Base-by-base conservation (phyloP, 2,888 invertebrate species). In the Lasioglossum figueresi region DNA sequence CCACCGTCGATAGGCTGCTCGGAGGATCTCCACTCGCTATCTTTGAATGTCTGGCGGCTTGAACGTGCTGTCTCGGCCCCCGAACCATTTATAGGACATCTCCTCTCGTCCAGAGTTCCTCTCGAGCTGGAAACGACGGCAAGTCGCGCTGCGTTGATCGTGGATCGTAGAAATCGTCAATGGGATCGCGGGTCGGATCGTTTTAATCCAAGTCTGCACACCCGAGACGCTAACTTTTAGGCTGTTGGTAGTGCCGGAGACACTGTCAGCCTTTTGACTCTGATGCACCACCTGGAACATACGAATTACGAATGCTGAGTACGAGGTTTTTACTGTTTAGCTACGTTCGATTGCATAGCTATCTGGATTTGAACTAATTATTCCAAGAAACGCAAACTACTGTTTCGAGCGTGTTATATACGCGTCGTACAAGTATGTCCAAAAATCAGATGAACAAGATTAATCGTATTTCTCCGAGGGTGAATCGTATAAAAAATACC, bases 41-140 rank as follows among this genome's bases (percentile, higher is more conserved):
- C 93, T 93, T 68, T 83, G 83, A 79, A 94, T 93, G 82, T 94
- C 93, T 80, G 93, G 93, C 74, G 93, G 94, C 77, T 91, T 79
- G 90, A 91, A 92, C 79, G 91, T 89, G 88, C 89, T 91, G 89
- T 92, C 87, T 83, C 84, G 86, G 82, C 90, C 70, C 71, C 88
- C 83, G 88, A 89, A 89, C 88, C 91, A 93, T 91, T 91, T 91
- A 78, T 89, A 92, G 73, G 84, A 91, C 94, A 94, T 94, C 88
- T 91, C 92, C 91, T 87, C 85, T 84, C 89, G 89, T 93, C 93
- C 93, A 93, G 93, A 92, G 91, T 91, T 90, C 81, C 86, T 77
- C n/a, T 31, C 66, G 76, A 31, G 0, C 10, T 63, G 52, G 34
- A 34, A 66, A 76, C 56, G 6, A 37, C 37, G 16, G 31, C 34